phyloP scores from a whole-genome alignment of 2,113 vertebrate species.

The Chlorodrepanis virens region DNA sequence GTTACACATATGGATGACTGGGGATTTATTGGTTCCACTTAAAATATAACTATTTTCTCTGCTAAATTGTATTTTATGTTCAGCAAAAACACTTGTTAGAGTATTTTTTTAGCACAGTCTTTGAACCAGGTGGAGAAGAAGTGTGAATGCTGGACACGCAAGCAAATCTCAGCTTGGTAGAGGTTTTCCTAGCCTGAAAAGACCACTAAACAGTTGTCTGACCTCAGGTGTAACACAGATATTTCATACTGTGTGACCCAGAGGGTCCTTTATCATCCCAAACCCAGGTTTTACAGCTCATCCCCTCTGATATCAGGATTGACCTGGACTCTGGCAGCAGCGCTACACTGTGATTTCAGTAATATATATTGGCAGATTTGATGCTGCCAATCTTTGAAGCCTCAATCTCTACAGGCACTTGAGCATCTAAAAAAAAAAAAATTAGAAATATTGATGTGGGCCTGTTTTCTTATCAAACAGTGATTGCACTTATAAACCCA shows the following conservation, averaged over 20 bases:
- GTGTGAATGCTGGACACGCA: rapidly evolving
- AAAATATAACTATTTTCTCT: not conserved
- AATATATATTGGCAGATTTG: not conserved
- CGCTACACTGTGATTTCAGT: not conserved
- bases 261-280: not conserved
- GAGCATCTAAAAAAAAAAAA: not conserved
- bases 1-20: not conserved
- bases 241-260: not conserved
- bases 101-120: not conserved
- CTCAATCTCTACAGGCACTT: not conserved
- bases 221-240: not conserved
- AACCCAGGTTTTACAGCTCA: not conserved
- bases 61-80: not conserved
- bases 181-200: not conserved
- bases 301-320: not conserved
- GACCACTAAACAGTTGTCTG: rapidly evolving
- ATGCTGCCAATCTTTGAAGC: not conserved
- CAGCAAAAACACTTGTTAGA: not conserved
- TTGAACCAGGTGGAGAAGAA: not conserved
- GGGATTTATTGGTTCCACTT: not conserved
- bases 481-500: not conserved
- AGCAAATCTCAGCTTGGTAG: not conserved
- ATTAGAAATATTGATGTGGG: not conserved
- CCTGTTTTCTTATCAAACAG: not conserved
- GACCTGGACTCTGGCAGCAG: not conserved